Percentiles rank a stretch among this genome's conserved stretches.
These are phyloP conservation scores for Ormyrus rosae DNA, from an alignment of 2,888 invertebrate genomes.

Conservation along the genomic window DNA sequence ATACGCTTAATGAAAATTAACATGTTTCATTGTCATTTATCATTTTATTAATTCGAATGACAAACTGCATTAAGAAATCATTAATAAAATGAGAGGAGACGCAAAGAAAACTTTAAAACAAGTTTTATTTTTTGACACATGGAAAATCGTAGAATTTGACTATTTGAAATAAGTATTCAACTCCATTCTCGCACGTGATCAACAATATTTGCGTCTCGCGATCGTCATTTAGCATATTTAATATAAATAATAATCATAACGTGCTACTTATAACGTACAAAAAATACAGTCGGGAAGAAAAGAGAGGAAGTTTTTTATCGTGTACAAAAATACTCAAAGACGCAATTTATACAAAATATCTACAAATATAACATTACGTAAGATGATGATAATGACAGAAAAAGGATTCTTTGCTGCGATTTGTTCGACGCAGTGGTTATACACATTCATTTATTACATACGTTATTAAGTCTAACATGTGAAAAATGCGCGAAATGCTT, in stretches of 20 bases:
- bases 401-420: constrained; percentile 15
- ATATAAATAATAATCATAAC: constrained; percentile 70
- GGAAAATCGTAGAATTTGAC: not conserved
- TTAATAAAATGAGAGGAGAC: not conserved
- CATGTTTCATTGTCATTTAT: too few species aligned
- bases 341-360: constrained; percentile 35
- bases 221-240: constrained; percentile 64
- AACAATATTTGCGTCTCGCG: constrained; percentile 2
- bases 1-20: too few species aligned
- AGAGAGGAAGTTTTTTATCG: constrained; percentile 34
- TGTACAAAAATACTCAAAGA: constrained; percentile 48
- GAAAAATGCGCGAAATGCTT: constrained; percentile 50
- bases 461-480: constrained; percentile 5
- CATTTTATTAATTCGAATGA: too few species aligned
- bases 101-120: constrained; percentile 46
- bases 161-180: constrained; percentile 31
- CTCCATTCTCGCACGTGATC: not conserved
- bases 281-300: constrained; percentile 59
- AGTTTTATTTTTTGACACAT: constrained; percentile 27
- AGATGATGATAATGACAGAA: not conserved
- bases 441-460: not conserved
- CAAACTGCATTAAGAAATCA: too few species aligned
- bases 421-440: constrained; percentile 3
- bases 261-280: constrained; percentile 69
- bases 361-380: constrained; percentile 37